Evolutionary conservation across 2,113 vertebrate species (phyloP).

Genomic region (Hippocampus comes): DNA sequence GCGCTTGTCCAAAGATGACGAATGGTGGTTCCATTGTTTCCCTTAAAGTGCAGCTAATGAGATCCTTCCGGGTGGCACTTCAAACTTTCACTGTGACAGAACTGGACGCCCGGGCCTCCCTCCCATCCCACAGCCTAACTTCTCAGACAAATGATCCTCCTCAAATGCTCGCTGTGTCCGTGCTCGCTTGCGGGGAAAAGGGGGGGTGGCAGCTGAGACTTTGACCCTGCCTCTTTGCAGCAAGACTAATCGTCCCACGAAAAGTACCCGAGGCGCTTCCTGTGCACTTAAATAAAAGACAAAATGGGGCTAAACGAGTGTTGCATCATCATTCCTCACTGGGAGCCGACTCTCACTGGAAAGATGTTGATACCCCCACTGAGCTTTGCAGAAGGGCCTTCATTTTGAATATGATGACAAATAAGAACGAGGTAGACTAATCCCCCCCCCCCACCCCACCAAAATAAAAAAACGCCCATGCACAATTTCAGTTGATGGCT

Average conservation of each 20-base stretch:
- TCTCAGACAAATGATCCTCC: slow-evolving; percentile 38
- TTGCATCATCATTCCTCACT: slow-evolving; percentile 28
- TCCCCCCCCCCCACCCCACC: background rate
- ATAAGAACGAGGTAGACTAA: slow-evolving; percentile 26
- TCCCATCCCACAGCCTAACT: slow-evolving; percentile 20
- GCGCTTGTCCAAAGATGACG: background rate
- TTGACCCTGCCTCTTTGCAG: slow-evolving; percentile 20
- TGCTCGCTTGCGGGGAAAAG: slow-evolving; percentile 7
- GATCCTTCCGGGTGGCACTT: slow-evolving; percentile 42
- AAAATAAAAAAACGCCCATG: background rate
- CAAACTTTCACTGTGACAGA: slow-evolving; percentile 31
- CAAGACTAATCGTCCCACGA: slow-evolving; percentile 36
- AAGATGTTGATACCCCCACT: slow-evolving; percentile 53
- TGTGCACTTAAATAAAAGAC: slow-evolving; percentile 39
- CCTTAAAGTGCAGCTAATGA: slow-evolving; percentile 37
- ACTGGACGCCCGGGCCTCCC: slow-evolving; percentile 22
- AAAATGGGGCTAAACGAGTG: slow-evolving; percentile 35
- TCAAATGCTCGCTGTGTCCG: background rate
- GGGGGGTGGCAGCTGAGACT: slow-evolving; percentile 29
- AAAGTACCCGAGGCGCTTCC: slow-evolving; percentile 26
- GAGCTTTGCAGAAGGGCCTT: slow-evolving; percentile 46
- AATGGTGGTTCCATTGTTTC: slow-evolving; percentile 5
- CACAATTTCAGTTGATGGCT: background rate
- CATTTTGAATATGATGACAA: slow-evolving; percentile 44
- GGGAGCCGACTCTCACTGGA: slow-evolving; percentile 14